Base-by-base conservation (phyloP, 2,113 vertebrate genomes). In the Tenrec ecaudatus region DNA sequence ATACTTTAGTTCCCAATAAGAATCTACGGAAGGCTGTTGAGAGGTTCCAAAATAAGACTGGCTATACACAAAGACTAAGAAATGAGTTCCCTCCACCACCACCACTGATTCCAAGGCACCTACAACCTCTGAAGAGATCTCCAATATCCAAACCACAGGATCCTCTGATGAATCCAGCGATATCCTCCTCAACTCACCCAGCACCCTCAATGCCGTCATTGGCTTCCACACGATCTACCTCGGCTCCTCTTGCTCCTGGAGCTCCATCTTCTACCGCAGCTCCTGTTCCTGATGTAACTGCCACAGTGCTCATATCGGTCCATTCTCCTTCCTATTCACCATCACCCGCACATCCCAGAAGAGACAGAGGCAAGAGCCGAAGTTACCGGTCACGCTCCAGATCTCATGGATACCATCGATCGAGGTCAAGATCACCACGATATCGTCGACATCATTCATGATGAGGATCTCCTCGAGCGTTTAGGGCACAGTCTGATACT, bases 21-120 rank as follows among this genome's bases (percentile, higher is more conserved):
- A 99, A 99, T 95, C 98, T 99, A 69, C 98, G 99, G 94, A 99
- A 99, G 99, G 99, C 99, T 94, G 99, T 99, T 58, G 99, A 99
- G 97, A 99, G 98, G 96, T 99, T 99, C 97, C 99, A 99, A 97
- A 99, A 99, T 47, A 99, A 99, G 96, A 99, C 98, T 0, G 99
- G 98, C 77, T 98, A 98, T 94, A 98, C 98, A 0, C 99, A 99
- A 96, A 97, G 98, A 89, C 97, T 98, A 43, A 98, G 97, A 60
- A 98, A 98, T 93, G 98, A 97, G 88, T 96, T 98, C 53, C 96
- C 98, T 69, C 97, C 98, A 68, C 98, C 98, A 78, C 92, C 96
- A 0, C n/a, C 96, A 29, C 95, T 97, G 53, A 97, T 98, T 47
- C 98, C 97, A 17, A 98, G 98, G 47, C 98, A 95, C 71, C 95